Conservation (phyloP, 2,888 invertebrate species). For the Vanessa cardui region DNA sequence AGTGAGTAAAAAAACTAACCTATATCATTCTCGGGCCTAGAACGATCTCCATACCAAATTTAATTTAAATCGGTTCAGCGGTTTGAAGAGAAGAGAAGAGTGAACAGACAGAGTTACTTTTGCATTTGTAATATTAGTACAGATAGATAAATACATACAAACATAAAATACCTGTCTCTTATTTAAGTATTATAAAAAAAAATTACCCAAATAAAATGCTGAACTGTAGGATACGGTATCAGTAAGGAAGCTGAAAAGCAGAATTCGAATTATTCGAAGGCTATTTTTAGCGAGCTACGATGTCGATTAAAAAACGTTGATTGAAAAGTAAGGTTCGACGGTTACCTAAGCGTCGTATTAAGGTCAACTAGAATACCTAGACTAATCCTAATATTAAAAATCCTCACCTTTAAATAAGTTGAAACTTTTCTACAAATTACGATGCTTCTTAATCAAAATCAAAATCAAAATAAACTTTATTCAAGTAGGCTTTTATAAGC, state of each 20-base stretch:
- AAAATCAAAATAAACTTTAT: too few relatives aligned
- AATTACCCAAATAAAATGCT: slow-evolving; percentile 58
- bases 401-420: too few relatives aligned
- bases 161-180: background rate
- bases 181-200: background rate
- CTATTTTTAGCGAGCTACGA: background rate
- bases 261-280: background rate
- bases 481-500: too few relatives aligned
- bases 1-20: too few relatives aligned
- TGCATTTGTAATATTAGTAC: background rate
- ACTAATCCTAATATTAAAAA: too few relatives aligned
- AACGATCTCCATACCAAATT: too few relatives aligned
- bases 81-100: background rate
- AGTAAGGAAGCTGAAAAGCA: slow-evolving; percentile 46
- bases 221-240: slow-evolving; percentile 48
- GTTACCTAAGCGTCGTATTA: background rate
- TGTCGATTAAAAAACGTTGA: background rate
- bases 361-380: background rate
- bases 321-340: slow-evolving; percentile 5
- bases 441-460: background rate
- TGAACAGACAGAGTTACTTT: background rate
- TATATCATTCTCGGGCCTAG: too few relatives aligned
- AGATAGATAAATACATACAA: too few relatives aligned
- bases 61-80: too few relatives aligned
- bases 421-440: background rate